Evolutionary conservation across 2,797 vertebrate species (phyloP), one percentile per base, ranked within the genome.

Genomic region (Spinus pinus): DNA sequence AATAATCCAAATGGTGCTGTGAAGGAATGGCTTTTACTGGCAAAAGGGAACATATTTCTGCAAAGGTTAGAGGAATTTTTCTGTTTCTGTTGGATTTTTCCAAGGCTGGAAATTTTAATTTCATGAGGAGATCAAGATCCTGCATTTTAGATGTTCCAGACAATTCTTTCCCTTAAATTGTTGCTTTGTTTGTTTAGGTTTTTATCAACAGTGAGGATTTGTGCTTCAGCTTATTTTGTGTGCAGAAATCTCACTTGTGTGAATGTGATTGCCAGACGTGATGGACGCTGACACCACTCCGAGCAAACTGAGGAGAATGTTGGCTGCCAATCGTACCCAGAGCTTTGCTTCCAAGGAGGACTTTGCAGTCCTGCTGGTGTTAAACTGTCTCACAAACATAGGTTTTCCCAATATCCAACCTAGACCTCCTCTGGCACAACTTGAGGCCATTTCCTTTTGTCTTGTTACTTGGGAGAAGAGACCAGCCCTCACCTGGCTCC

Each of bases 21-120:
- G 2, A 91, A 93, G 57, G 58, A 92, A 90, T 80, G 82, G 62
- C 85, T 95, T 96, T 95, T 94, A 67, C 81, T 96, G 90, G 84
- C 86, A 86, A 57, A 92, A 85, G 7, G 15, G 35, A 94, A 88
- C 56, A 39, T 64, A 81, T 70, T 93, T 96, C 80, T 93, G 62
- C 66, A 94, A 94, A 95, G 82, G 79, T 86, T 93, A 93, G 42
- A 86, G 60, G 72, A 88, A 70, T 94, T 91, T 90, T 89, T 92
- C 67, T 91, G 47, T 91, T 91, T 86, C 85, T 93, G 35, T 60
- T 77, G 41, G 31, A 70, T 92, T 96, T 95, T 97, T 94, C 73
- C 87, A 54, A 57, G 49, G 21, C 33, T 94, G 77, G 58, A 90
- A 86, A 71, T 93, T 90, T 83, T 66, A 86, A n/a, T 93, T 94